phyloP scores from a whole-genome alignment of 2,113 vertebrate genomes.

The Pterocles orientalis region DNA sequence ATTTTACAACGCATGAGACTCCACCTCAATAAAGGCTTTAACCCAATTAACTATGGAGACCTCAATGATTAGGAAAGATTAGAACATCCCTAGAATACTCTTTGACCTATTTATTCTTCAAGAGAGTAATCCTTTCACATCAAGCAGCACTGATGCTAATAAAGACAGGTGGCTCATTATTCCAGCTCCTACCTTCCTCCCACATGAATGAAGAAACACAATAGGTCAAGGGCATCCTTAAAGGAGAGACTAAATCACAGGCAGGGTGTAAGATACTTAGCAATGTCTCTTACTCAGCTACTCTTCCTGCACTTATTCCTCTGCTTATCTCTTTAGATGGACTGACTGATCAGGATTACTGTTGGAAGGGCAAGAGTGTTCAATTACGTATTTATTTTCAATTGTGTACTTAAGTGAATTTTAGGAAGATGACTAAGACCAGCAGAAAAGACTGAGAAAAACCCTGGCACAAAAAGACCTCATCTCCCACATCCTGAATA shows the following conservation, averaged over 20 bases:
- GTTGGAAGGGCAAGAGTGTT: not conserved
- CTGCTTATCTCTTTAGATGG: not conserved
- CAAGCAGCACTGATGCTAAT: not conserved
- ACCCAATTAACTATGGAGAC: not conserved
- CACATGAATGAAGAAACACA: not conserved
- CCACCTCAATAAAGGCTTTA: not conserved
- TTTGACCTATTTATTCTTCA: slow-evolving; percentile 11
- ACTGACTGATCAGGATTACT: rapidly evolving
- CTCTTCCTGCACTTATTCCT: not conserved
- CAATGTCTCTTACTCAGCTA: not conserved
- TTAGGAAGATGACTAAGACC: not conserved
- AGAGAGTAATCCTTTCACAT: not conserved
- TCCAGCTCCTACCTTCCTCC: not conserved
- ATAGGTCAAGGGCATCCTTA: not conserved
- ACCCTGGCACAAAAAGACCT: not conserved
- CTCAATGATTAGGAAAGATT: not conserved
- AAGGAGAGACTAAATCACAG: not conserved
- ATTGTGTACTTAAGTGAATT: not conserved
- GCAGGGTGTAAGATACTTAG: not conserved
- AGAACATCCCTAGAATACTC: not conserved
- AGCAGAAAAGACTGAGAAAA: not conserved
- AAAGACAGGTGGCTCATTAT: not conserved
- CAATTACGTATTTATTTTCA: not conserved
- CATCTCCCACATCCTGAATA: not conserved
- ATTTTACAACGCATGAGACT: not conserved